Evolutionary conservation across 2,797 vertebrate species (phyloP), one percentile per base, ranked within the genome.

Genomic region (Spondyliosoma cantharus): DNA sequence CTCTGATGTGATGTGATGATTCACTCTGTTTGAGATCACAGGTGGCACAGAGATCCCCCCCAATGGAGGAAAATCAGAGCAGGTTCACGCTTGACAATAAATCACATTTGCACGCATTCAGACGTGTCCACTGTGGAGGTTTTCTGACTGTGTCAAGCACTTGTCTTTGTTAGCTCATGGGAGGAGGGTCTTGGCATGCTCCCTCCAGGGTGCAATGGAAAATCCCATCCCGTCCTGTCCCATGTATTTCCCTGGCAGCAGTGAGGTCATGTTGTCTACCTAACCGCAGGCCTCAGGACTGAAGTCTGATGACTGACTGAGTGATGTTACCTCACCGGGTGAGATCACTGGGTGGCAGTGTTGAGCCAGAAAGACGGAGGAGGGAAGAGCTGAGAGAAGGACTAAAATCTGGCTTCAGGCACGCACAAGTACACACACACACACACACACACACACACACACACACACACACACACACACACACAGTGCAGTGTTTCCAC

Each of bases 291-390:
- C 85, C 77, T 81, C 52, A 54, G 70, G 58, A 76, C 78, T 42
- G 71, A 76, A 78, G 78, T 62, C 72, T 54, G 25, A 66, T 59
- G 65, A 67, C 74, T 52, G 49, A 52, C 66, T 71, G 57, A 53
- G 42, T 64, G n/a, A 22, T 72, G 43, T 13, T 60, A 63, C 67
- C 71, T 81, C 32, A 17, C 69, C 1, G 2, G 4, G 17, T 57
- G 32, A 0, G 0, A 65, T 86, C 95, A 93, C 95, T 94, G 87
- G 95, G 94, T 91, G 94, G 93, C 91, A 93, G 91, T 95, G 87
- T 95, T 95, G 93, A 95, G 94, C 95, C 90, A 93, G 86, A 84
- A 19, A 87, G 54, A 27, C 20, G 27, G 43, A 65, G 73, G 68
- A 29, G 29, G n/a, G 69, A 42, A 17, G 49, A 29, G 25, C 14